Percentiles rank a stretch among this genome's conserved stretches.
These are phyloP conservation scores for Oncopeltus fasciatus DNA, from an alignment of 1,140 invertebrate species.

Conservation along the genomic window DNA sequence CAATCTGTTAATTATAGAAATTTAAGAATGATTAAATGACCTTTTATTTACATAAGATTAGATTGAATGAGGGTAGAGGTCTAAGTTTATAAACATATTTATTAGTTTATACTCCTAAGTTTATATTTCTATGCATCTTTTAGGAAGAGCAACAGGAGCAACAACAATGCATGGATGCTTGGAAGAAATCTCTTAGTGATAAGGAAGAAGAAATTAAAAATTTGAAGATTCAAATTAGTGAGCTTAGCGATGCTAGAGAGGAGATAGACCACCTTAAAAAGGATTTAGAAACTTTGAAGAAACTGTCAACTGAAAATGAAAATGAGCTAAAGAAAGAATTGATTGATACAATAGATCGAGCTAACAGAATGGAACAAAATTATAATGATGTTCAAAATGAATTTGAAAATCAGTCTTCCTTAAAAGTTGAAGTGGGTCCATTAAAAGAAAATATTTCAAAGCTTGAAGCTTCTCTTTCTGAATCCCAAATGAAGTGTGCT, in stretches of 20 bases:
- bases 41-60: too few species aligned
- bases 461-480: constrained; percentile 15
- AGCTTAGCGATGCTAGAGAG: not conserved
- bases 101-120: not conserved
- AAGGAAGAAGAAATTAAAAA: not conserved
- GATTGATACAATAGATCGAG: constrained; percentile 12
- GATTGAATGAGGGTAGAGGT: too few species aligned
- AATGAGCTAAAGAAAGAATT: constrained; percentile 16
- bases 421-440: constrained; percentile 28
- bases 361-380: constrained; percentile 13
- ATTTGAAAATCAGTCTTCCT: constrained; percentile 30
- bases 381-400: constrained; percentile 30
- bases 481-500: constrained; percentile 30
- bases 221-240: not conserved
- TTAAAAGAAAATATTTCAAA: constrained; percentile 1
- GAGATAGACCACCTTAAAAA: not conserved
- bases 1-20: too few species aligned
- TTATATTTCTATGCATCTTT: not conserved
- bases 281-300: constrained; percentile 3
- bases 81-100: too few species aligned
- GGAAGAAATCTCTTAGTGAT: not conserved
- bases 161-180: not conserved
- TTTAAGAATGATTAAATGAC: too few species aligned
- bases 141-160: not conserved
- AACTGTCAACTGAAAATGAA: not conserved